Evolutionary conservation across 1,140 invertebrate genomes (phyloP).

Genomic region (Brachionus koreanus): DNA sequence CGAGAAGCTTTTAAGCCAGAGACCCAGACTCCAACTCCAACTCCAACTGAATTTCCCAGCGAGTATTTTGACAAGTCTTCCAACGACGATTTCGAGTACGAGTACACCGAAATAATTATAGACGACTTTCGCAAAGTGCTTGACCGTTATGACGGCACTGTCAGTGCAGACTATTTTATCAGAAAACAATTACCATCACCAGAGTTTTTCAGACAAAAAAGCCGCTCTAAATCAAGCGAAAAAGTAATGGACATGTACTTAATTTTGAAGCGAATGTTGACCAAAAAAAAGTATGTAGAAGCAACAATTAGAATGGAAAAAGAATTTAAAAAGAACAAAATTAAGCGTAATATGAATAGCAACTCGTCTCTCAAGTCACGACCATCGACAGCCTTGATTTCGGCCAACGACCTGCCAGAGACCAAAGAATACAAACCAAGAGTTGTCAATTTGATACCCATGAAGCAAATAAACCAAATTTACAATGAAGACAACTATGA

Average conservation of each 20-base stretch:
- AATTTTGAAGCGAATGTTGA: slow-evolving; percentile 8
- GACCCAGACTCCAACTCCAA: no score
- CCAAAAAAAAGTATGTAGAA: slow-evolving; percentile 33
- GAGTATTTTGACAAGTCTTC: neutral
- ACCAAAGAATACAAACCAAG: neutral
- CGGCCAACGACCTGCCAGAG: neutral
- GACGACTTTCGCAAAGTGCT: slow-evolving; percentile 31
- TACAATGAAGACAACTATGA: slow-evolving; percentile 1
- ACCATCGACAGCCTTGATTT: neutral
- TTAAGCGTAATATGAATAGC: neutral
- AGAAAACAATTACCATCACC: neutral
- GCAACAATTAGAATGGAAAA: slow-evolving; percentile 10
- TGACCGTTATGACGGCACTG: neutral
- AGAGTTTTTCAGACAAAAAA: neutral
- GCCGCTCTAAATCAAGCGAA: neutral
- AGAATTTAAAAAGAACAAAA: neutral
- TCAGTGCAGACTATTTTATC: slow-evolving; percentile 3
- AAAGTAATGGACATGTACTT: slow-evolving; percentile 1
- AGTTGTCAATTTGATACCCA: slow-evolving; percentile 19
- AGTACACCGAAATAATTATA: slow-evolving; percentile 7
- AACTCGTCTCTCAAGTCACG: neutral
- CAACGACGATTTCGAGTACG: slow-evolving; percentile 25
- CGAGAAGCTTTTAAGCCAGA: neutral
- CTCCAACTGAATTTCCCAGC: neutral
- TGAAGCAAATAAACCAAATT: neutral